Evolutionary conservation across 2,888 invertebrate species (phyloP), one percentile per base, ranked within the genome.

Genomic region (Acanthopleura granulata): DNA sequence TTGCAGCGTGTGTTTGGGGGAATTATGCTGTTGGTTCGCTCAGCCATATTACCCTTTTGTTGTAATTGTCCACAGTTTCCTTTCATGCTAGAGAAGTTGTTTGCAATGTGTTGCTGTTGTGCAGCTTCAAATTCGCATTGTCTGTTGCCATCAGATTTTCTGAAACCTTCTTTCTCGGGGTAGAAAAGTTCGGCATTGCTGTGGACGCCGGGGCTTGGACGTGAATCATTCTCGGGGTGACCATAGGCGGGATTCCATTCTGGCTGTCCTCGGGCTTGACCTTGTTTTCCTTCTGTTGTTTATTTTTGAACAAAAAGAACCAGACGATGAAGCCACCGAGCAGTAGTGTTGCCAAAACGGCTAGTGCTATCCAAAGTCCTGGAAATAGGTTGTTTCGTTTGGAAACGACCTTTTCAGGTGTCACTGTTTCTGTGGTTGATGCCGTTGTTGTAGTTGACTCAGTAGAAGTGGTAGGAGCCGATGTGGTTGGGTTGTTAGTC

Each of bases 401-500:
- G n/a, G 22, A 18, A 18, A 25, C 30, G 6, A 29, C 30, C 15
- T 69, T 69, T 75, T 62, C 71, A 40, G 74, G 22, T 50, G 74
- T 69, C 11, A 72, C 57, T 49, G 62, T 62, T 40, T 40, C 40
- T 40, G 3, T 40, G 15, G 72, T 75, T 15, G 77, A 61, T 9
- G 75, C 77, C 18, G 73, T 74, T 18, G 75, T 40, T 15, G 78
- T 75, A 1, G 74, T 72, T 0, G 74, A 49, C n/a, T 62, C 73
- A 15, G 78, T 73, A 0, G 73, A 22, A 25, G 75, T 73, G 27
- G 72, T 57, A 18, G 66, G 29, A 14, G 74, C 27, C 0, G 77
- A 0, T 18, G 74, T 30, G 0, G 75, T 70, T 3, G 74, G 71
- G 15, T 62, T 71, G 15, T 72, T 70, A 16, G 71, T 27, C 12